Evolutionary conservation across 2,113 vertebrate genomes (phyloP).

Genomic region (Spea bombifrons): DNA sequence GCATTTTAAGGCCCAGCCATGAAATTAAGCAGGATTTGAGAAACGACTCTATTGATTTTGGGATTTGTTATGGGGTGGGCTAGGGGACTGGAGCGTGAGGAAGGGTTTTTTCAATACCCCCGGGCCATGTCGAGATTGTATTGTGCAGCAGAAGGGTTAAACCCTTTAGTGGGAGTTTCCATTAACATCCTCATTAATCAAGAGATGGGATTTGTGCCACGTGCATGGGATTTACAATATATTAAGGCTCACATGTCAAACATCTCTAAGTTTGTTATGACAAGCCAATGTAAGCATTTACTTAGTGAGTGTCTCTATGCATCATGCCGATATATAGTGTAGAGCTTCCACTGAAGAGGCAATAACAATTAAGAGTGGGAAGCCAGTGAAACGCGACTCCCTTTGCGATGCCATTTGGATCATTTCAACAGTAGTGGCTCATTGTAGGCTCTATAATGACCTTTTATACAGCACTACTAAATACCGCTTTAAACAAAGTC

Average conservation of each 20-base stretch:
- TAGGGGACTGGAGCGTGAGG: too few relatives aligned
- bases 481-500: background rate
- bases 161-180: background rate
- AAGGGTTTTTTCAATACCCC: too few relatives aligned
- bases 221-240: conserved; percentile 14
- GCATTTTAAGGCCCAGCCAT: too few relatives aligned
- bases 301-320: conserved; percentile 22
- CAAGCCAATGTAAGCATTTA: conserved; percentile 28
- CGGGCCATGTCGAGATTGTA: too few relatives aligned
- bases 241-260: conserved; percentile 35
- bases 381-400: conserved; percentile 4
- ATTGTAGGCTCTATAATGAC: conserved; percentile 4
- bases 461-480: conserved; percentile 16
- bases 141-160: conserved; percentile 8
- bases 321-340: conserved; percentile 7
- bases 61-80: too few relatives aligned
- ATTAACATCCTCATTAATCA: conserved; percentile 34
- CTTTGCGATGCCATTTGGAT: background rate
- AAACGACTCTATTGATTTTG: too few relatives aligned
- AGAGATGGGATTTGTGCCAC: conserved; percentile 25
- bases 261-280: conserved; percentile 46
- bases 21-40: too few relatives aligned
- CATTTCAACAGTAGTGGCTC: background rate
- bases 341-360: conserved; percentile 10
- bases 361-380: conserved; percentile 30